Base-by-base conservation (phyloP, 2,888 invertebrate genomes). In the Pterobdella sp. region DNA sequence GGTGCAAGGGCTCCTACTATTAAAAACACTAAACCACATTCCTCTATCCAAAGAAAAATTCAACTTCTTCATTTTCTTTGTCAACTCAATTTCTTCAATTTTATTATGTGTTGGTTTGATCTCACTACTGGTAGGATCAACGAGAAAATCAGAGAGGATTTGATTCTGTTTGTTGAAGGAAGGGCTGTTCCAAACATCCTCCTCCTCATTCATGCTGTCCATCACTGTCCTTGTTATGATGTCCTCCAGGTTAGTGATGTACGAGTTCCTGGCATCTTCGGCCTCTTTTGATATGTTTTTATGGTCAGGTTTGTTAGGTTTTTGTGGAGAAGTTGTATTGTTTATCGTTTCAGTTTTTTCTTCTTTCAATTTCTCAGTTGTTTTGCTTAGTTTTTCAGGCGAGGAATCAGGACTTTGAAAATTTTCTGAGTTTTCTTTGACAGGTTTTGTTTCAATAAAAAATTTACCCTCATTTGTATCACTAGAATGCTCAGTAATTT, bases 171-270 rank as follows among this genome's bases (percentile, higher is more conserved):
- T 56, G 60, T 29, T n/a, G 65, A 31, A 31, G 65, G 4, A 31
- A 34, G 3, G 3, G 31, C 7, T 65, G 65, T 14, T 4, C 35
- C 34, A 65, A 2, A 22, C 18, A 3, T 31, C 69, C n/a, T 63
- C 34, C 0, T 73, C 69, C n/a, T 69, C 69, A 31, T 42, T 63
- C 49, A 73, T 64, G 35, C 69, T 73, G 64, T 73, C 68, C 73
- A 73, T 37, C 49, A 73, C 73, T n/a, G 73, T 73, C 64, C 69
- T 49, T 0, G 68, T 36, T 22, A 73, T 69, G 18, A 73, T 73
- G 69, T 73, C 73, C 42, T 69, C 69, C 31, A 73, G 73, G 66
- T 66, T 72, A 1, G 71, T 71, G 34, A 71, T 71, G n/a, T 42
- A 31, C 26, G 71, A 71, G 35, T 71, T 56, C 1, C 60, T 22